Base-by-base conservation (phyloP, 2,797 vertebrate species). In the Enteromius treurensis region DNA sequence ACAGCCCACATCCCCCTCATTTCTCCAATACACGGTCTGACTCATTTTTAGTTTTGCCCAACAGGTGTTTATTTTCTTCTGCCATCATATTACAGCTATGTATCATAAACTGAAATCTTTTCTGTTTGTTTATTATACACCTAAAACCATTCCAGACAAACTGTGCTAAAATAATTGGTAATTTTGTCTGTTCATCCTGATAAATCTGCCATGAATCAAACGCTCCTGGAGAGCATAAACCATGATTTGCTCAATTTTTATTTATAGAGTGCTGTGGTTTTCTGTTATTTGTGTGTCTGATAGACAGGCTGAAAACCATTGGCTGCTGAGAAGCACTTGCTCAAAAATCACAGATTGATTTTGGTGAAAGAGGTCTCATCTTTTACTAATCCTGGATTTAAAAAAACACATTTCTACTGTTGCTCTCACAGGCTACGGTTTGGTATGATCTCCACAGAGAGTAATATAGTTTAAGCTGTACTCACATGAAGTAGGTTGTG, bases 221-320 rank as follows among this genome's bases (percentile, higher is more conserved):
- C 13, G 29, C 71, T 6, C 5, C 26, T 26, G 21, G 45, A 64
- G 15, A 74, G 80, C 42, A 10, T 47, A 74, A 81, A 0, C 37
- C 51, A 32, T 60, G 53, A 80, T 34, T 58, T 37, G 21, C 51
- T 23, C 19, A 40, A 75, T 75, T 34, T 64, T 78, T 64, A 47
- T 58, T 13, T 60, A n/a, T 37, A 34, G 21, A 75, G 26, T 26
- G 34, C 47, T 71, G 37, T 34, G 17, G 67, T 62, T 73, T 58
- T 42, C 79, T 47, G 53, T 49, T 40, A 32, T 76, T 64, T 14
- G 40, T 76, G 32, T 81, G 21, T 74, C 21, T 65, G 80, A 58
- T 29, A 55, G n/a, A 81, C 14, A 23, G 7, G 1, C 21, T 34
- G 11, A 73, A 73, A 70, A 32, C 7, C 42, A 40, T 21, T 23